phyloP scores from a whole-genome alignment of 2,797 vertebrate species.

The Crocodylus rhombifer region DNA sequence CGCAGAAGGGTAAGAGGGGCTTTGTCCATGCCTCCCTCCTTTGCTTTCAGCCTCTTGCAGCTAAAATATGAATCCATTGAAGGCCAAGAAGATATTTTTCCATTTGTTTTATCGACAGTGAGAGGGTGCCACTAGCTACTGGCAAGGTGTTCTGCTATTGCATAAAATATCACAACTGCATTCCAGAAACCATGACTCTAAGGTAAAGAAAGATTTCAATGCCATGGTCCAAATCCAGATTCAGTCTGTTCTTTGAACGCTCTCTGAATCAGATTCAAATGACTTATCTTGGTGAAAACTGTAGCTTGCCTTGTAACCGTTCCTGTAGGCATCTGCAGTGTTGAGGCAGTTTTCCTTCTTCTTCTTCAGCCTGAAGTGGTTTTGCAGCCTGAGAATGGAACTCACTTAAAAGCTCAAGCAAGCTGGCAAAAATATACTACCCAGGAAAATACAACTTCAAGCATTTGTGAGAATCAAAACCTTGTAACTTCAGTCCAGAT shows the following conservation, averaged over 20 bases:
- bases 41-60: neutral
- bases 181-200: neutral
- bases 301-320: conserved; percentile 25
- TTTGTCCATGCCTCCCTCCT: neutral
- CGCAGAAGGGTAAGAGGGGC: neutral
- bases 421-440: neutral
- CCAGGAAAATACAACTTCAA: neutral
- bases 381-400: conserved; percentile 36
- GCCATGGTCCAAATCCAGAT: conserved; percentile 24
- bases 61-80: neutral
- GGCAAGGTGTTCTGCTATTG: neutral
- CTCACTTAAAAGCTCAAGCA: conserved; percentile 50
- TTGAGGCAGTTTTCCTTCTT: conserved; percentile 40
- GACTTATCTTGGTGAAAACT: conserved; percentile 38
- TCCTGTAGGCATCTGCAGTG: conserved; percentile 43
- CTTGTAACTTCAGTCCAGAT: neutral
- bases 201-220: neutral
- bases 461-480: neutral
- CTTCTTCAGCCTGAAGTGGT: conserved; percentile 16
- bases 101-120: neutral
- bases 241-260: conserved; percentile 53
- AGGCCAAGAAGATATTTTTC: conserved; percentile 24
- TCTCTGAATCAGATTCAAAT: conserved; percentile 61
- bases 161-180: conserved; percentile 4
- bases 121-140: neutral